Evolutionary conservation across 2,113 vertebrate species (phyloP), one percentile per base, ranked within the genome.

Genomic region (Brachirus orientalis): DNA sequence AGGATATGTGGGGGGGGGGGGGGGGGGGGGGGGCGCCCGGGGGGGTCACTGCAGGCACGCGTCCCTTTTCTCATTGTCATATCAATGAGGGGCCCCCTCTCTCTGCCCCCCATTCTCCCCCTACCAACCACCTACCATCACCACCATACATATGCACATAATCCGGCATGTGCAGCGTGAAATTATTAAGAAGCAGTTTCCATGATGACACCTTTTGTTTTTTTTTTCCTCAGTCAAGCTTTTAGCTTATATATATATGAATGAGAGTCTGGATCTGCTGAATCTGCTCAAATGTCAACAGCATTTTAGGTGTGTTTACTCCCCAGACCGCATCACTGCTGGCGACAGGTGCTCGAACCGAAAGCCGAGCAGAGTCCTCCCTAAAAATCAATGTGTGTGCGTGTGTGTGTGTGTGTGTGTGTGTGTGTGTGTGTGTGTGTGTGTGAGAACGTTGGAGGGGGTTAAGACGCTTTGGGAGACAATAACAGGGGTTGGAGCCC

Each of bases 281-380:
- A n/a, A 45, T 43, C 10, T 43, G 40, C 10, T 12, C 1, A 1
- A 40, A 38, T 47, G 43, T 48, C 19, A 59, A 68, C 22, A 63
- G 65, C 36, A 63, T 28, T 50, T 69, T 20, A 75, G 79, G 72
- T 83, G 85, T 75, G 73, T 87, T 83, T 81, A 79, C 69, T 4
- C 62, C 75, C 14, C 44, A n/a, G 38, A 63, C 38, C 59, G 12
- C 47, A 35, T 63, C 53, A 17, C 57, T 56, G 74, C 58, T 36
- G 37, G 72, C 78, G 88, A 88, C 88, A 90, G 88, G 81, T 89
- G 89, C 52, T 69, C 72, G 35, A 75, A 43, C 72, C 50, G 53
- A 56, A 56, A 14, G 43, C 18, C 57, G 54, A 64, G 44, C 59
- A 51, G 2, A 58, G 44, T 16, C 40, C 63, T 61, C 41, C 69